Conservation (phyloP, 2,888 invertebrate genomes). For the Apotomis capreana region DNA sequence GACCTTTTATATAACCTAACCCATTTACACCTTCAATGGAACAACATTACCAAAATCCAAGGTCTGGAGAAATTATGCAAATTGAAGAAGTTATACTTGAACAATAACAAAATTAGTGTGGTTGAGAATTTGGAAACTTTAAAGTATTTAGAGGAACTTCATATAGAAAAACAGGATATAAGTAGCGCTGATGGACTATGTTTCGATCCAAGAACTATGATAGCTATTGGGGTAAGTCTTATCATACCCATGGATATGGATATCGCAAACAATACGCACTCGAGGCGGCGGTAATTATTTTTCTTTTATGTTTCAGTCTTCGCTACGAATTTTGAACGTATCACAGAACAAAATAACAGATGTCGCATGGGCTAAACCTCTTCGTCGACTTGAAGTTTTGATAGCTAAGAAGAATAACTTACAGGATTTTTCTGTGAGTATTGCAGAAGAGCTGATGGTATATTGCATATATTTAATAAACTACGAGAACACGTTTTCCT, state of each 20-base stretch:
- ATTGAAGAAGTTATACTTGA: constrained; percentile 90
- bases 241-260: background rate
- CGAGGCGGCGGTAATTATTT: background rate
- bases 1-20: constrained; percentile 85
- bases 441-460: background rate
- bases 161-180: constrained; percentile 86
- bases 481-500: too few species aligned
- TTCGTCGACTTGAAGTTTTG: constrained; percentile 80
- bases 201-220: constrained; percentile 86
- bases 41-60: constrained; percentile 88
- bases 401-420: constrained; percentile 84
- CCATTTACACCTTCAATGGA: constrained; percentile 89
- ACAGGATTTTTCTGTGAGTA: constrained; percentile 73
- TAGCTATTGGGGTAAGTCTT: constrained; percentile 81
- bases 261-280: background rate
- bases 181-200: constrained; percentile 83
- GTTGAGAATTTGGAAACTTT: constrained; percentile 87
- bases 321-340: constrained; percentile 84
- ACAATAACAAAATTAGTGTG: constrained; percentile 86
- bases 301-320: constrained; percentile 65
- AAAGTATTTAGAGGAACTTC: constrained; percentile 85
- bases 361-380: constrained; percentile 77
- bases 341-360: constrained; percentile 85
- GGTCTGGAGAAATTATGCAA: constrained; percentile 85
- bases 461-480: background rate